Percentiles rank a stretch among this genome's conserved stretches.
Evolutionary conservation across 1,140 invertebrate genomes (phyloP).

Genomic region (Delia radicum): DNA sequence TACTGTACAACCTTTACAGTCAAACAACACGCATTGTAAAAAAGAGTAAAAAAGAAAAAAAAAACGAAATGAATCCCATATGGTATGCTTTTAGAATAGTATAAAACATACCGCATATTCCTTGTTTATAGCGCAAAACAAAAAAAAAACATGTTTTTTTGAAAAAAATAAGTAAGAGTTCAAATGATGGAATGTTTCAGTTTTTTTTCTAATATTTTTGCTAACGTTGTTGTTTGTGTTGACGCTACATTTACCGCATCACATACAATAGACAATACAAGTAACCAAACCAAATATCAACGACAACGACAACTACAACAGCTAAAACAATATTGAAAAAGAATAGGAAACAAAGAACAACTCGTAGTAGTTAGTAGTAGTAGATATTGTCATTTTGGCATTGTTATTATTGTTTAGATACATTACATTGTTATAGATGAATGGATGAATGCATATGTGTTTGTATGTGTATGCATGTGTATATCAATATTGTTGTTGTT

Average conservation of each 20-base stretch:
- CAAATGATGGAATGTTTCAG: background rate
- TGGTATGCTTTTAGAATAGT: background rate
- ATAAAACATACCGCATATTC: background rate
- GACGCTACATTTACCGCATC: background rate
- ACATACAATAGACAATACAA: background rate
- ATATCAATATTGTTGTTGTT: background rate
- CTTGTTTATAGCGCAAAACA: background rate
- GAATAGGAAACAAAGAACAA: background rate
- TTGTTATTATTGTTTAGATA: conserved; percentile 9
- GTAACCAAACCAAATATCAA: background rate
- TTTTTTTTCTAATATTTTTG: background rate
- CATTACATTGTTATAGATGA: background rate
- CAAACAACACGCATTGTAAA: too few relatives aligned
- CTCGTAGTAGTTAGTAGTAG: background rate
- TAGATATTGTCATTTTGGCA: background rate
- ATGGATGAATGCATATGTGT: background rate
- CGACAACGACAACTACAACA: background rate
- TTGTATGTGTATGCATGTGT: background rate
- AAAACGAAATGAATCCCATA: too few relatives aligned
- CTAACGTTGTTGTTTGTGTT: background rate
- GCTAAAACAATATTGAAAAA: background rate
- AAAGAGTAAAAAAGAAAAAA: too few relatives aligned
- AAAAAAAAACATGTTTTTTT: background rate
- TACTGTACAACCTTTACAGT: too few relatives aligned
- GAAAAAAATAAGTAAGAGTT: background rate